Conservation (phyloP, 2,797 vertebrate genomes). For the Cynodonichthys magdalenae region DNA sequence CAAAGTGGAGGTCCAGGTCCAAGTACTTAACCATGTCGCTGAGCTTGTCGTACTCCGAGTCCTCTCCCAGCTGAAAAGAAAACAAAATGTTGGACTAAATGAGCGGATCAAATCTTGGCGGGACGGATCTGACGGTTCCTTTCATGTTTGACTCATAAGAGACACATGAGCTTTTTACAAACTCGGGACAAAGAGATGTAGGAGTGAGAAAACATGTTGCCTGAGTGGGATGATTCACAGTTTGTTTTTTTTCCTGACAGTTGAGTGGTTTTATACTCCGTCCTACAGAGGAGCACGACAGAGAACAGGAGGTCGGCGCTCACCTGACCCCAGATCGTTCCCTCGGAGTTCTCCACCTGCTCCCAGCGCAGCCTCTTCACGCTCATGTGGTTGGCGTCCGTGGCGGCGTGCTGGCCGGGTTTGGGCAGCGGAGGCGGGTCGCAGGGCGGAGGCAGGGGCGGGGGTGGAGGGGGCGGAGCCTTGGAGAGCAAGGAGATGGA, state of each 20-base stretch:
- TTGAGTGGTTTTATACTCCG: neutral
- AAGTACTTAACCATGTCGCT: conserved; percentile 98
- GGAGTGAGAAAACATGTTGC: conserved; percentile 53
- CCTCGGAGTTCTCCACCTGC: conserved; percentile 98
- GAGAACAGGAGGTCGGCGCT: conserved; percentile 11
- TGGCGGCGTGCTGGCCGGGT: conserved; percentile 80
- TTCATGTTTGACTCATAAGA: conserved; percentile 56
- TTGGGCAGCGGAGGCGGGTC: conserved; percentile 83
- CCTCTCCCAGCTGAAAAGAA: conserved; percentile 88
- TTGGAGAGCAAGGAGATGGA: conserved; percentile 27
- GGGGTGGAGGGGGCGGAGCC: conserved; percentile 77
- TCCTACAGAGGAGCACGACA: neutral
- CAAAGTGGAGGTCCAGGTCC: conserved; percentile 95
- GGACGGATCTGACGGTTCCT: conserved; percentile 4
- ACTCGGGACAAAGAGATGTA: conserved; percentile 31
- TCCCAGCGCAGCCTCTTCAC: conserved; percentile 98
- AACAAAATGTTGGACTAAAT: conserved; percentile 21
- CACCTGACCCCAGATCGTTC: conserved; percentile 99
- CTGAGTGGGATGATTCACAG: conserved; percentile 49
- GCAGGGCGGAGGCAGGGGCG: conserved; percentile 80
- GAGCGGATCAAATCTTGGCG: neutral
- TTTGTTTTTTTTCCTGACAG: conserved; percentile 6
- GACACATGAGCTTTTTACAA: conserved; percentile 38
- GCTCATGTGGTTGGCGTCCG: conserved; percentile 94
- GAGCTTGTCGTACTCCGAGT: conserved; percentile 95